Base-by-base conservation (phyloP, 64 coral and sea anemone genomes). In the Stylophora pistillata region DNA sequence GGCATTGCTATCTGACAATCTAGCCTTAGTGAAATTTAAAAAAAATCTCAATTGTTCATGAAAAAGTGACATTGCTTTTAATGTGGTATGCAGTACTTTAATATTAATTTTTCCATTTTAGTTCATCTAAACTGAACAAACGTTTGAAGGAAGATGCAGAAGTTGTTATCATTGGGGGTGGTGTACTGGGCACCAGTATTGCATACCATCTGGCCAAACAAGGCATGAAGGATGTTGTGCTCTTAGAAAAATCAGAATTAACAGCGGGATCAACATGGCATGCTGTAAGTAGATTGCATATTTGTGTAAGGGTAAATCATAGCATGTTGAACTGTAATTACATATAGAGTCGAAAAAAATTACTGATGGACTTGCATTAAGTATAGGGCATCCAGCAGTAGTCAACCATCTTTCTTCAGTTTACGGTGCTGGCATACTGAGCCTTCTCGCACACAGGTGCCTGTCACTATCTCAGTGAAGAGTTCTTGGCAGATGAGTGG, bases 181-280 rank as follows among this genome's bases (percentile, higher is more conserved):
- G 97, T 18, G 89, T 78, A 53, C 72, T 99, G 56, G 97, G 97
- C 0, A 91, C 93, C 15, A 95, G 93, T 75, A 85, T 95, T 72
- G 97, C 97, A 15, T 99, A 99, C 57, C 97, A 99, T 29, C 77
- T 99, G 63, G 97, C 97, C 13, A 99, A 99, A 73, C 54, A 55
- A 55, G 97, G 97, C n/a, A 58, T 95, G 56, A 95, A 95, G 72
- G 97, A 99, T 88, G 97, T 99, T 65, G 85, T 99, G 20, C 84
- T 99, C 68, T 88, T 99, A 65, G 97, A 99, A 78, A 99, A 99
- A 68, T 90, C 93, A 27, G 97, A 99, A 78, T 64, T 99, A 53
- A 99, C 97, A 55, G 97, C 97, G 54, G 93, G 97, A 37, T 99
- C 97, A 57, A 99, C 97, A 73, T 99, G 97, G 97, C 97, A 99